phyloP scores from a whole-genome alignment of 2,888 invertebrate genomes.

The Megalurothrips usitatus region DNA sequence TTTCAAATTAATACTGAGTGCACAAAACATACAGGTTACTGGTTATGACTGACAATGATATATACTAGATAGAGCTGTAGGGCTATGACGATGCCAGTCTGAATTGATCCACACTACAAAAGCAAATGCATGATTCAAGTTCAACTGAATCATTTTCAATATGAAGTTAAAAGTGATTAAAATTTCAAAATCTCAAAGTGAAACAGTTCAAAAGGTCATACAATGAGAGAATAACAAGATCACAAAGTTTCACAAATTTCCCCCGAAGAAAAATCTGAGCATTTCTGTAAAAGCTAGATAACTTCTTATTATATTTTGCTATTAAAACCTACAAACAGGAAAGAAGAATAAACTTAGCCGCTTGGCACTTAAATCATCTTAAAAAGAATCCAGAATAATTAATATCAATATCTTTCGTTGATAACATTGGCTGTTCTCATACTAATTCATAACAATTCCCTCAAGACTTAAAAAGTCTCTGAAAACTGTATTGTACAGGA shows the following conservation, averaged over 20 bases:
- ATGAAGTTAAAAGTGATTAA: neutral
- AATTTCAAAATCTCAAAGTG: neutral
- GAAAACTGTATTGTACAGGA: neutral
- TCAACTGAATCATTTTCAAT: neutral
- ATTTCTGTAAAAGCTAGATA: neutral
- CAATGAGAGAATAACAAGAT: neutral
- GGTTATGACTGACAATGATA: too few relatives aligned
- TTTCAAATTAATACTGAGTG: too few relatives aligned
- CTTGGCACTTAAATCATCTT: neutral
- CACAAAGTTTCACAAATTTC: neutral
- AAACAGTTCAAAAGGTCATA: neutral
- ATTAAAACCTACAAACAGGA: neutral
- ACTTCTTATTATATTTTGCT: neutral
- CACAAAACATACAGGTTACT: too few relatives aligned
- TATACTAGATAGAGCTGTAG: too few relatives aligned
- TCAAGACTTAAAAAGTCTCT: neutral
- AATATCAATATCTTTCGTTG: neutral
- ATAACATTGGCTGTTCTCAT: neutral
- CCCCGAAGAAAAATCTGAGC: neutral
- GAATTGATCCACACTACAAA: neutral
- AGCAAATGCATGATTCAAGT: neutral
- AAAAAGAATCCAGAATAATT: constrained; percentile 3
- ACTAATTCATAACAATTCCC: neutral
- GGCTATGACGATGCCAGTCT: too few relatives aligned
- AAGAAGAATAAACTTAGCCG: constrained; percentile 8